Evolutionary conservation across 1,140 invertebrate species (phyloP).

Genomic region (Pseudomyrmex cubaensis): DNA sequence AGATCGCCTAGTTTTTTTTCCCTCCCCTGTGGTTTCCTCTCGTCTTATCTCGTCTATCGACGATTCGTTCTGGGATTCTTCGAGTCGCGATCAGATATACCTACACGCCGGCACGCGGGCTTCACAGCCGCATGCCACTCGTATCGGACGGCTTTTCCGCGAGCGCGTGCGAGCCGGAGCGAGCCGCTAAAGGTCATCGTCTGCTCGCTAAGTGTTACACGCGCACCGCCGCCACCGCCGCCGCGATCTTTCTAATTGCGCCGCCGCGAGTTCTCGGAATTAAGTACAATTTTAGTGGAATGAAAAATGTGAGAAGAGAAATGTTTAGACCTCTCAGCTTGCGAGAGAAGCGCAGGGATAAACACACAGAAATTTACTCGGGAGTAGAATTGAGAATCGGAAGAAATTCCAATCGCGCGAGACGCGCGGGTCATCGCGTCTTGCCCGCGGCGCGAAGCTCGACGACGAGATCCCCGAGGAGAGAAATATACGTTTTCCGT

Average conservation of each 20-base stretch:
- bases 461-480: neutral
- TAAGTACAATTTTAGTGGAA: neutral
- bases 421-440: neutral
- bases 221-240: slow-evolving; percentile 15
- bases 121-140: neutral
- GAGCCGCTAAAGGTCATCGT: slow-evolving; percentile 53
- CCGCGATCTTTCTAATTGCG: slow-evolving; percentile 44
- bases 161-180: slow-evolving; percentile 1
- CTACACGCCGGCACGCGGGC: neutral
- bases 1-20: slow-evolving; percentile 13
- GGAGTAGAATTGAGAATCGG: no score
- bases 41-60: slow-evolving; percentile 14
- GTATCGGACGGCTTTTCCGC: slow-evolving; percentile 19
- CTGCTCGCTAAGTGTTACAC: slow-evolving; percentile 44
- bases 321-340: no score
- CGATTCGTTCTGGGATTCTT: slow-evolving; percentile 37
- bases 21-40: neutral
- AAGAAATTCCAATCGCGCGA: no score
- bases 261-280: slow-evolving; percentile 2
- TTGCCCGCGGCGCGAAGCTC: neutral
- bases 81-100: slow-evolving; percentile 28
- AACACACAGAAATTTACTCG: no score
- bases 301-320: no score
- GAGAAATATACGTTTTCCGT: neutral
- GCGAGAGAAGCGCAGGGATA: no score